A percentile compares a stretch with the other conserved stretches of the same genome.
These are phyloP conservation scores for Porites lutea DNA, from an alignment of 64 coral and sea anemone genomes.

Conservation along the genomic window DNA sequence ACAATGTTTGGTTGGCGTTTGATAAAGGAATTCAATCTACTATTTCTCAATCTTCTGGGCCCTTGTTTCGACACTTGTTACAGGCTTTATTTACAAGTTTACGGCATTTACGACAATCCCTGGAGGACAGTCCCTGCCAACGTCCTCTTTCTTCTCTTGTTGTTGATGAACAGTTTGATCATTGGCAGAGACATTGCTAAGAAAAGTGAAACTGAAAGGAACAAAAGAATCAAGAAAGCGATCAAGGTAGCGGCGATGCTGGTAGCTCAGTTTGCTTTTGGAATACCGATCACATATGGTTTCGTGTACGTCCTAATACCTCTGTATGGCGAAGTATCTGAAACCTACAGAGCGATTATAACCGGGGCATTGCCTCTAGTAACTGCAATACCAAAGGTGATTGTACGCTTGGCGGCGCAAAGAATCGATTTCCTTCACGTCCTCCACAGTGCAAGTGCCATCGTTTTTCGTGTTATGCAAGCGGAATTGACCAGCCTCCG, in stretches of 20 bases:
- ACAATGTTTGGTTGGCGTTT: conserved; percentile 63
- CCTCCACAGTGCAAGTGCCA: conserved; percentile 45
- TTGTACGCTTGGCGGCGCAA: conserved; percentile 74
- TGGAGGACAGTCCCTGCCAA: conserved; percentile 81
- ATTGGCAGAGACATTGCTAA: conserved; percentile 47
- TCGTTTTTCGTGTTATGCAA: conserved; percentile 79
- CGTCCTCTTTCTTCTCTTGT: conserved; percentile 13
- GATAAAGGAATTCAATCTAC: conserved; percentile 70
- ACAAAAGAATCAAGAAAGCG: conserved; percentile 6
- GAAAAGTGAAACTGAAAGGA: neutral
- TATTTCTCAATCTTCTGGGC: conserved; percentile 62
- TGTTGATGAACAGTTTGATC: conserved; percentile 62
- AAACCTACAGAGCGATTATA: conserved; percentile 41
- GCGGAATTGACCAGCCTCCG: conserved; percentile 65
- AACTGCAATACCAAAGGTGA: conserved; percentile 59
- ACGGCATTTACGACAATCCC: conserved; percentile 57
- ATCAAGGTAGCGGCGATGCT: conserved; percentile 39
- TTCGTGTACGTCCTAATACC: conserved; percentile 61
- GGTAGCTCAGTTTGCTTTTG: conserved; percentile 62
- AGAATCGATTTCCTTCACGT: conserved; percentile 47
- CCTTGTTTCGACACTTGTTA: conserved; percentile 73
- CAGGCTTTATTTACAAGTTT: conserved; percentile 69
- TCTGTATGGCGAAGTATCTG: conserved; percentile 36
- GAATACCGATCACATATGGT: conserved; percentile 22
- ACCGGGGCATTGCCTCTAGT: conserved; percentile 48